These are phyloP conservation scores for Catagonus wagneri DNA, from an alignment of 2,113 vertebrate genomes.

Conservation along the genomic window DNA sequence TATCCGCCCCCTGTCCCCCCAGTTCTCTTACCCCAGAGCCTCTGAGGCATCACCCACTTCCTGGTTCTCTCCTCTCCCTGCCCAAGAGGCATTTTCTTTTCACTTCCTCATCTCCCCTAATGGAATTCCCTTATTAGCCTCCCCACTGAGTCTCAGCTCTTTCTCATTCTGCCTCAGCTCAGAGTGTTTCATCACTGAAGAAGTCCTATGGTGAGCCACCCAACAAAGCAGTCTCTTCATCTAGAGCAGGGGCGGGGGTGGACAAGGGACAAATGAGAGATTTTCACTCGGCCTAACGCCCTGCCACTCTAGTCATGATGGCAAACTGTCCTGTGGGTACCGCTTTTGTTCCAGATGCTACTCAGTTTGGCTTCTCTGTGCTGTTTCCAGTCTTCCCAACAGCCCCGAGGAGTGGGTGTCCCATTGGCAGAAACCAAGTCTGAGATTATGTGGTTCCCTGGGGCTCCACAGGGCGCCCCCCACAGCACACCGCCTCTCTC, in stretches of 20 bases:
- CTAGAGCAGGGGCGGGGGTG: not conserved
- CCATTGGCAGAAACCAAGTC: not conserved
- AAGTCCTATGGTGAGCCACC: not conserved
- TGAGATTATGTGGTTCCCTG: not conserved
- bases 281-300: fast-evolving
- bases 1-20: not conserved
- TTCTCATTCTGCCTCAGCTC: not conserved
- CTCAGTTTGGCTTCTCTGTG: too few species aligned
- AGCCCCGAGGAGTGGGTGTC: not conserved
- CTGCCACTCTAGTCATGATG: fast-evolving
- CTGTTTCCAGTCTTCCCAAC: not conserved
- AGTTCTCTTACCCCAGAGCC: not conserved
- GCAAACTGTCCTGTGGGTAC: not conserved
- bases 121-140: not conserved
- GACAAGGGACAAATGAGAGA: not conserved
- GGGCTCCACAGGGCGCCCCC: too few species aligned
- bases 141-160: not conserved
- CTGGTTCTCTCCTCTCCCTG: not conserved
- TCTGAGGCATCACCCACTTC: not conserved
- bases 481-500: not conserved
- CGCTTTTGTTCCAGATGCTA: not conserved
- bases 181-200: not conserved
- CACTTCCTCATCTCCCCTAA: not conserved
- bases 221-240: not conserved
- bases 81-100: not conserved